Evolutionary conservation across 2,797 vertebrate species (phyloP).

Genomic region (Lycodopsis pacificus): DNA sequence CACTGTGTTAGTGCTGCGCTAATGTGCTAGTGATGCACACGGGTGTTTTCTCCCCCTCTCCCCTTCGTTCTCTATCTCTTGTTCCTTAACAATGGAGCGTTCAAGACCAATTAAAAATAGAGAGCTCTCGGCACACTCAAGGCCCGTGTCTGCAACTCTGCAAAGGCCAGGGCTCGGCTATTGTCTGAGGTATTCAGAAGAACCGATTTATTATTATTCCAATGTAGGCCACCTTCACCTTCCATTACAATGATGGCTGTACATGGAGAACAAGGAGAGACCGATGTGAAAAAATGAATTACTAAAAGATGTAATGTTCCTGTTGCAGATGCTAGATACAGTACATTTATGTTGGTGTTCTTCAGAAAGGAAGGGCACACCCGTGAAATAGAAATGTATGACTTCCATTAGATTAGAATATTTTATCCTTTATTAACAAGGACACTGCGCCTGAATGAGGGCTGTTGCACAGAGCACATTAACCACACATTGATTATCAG

Average conservation of each 20-base stretch:
- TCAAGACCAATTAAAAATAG: slow-evolving; percentile 84
- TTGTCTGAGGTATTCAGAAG: slow-evolving; percentile 76
- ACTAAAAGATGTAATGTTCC: slow-evolving; percentile 56
- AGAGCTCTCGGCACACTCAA: slow-evolving; percentile 71
- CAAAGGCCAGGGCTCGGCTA: slow-evolving; percentile 77
- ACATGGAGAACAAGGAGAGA: slow-evolving; percentile 60
- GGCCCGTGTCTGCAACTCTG: slow-evolving; percentile 69
- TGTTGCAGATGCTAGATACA: slow-evolving; percentile 39
- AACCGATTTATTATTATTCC: slow-evolving; percentile 84
- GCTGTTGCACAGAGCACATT: background rate
- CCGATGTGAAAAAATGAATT: slow-evolving; percentile 75
- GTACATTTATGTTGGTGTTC: slow-evolving; percentile 41
- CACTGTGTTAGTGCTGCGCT: slow-evolving; percentile 74
- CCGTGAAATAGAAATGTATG: slow-evolving; percentile 19
- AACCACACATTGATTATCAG: background rate
- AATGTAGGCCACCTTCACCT: slow-evolving; percentile 83
- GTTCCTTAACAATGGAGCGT: slow-evolving; percentile 72
- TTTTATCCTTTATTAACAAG: slow-evolving; percentile 36
- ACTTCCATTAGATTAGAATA: slow-evolving; percentile 37
- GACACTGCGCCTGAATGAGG: slow-evolving; percentile 3
- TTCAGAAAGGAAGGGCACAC: slow-evolving; percentile 37
- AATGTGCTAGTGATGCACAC: slow-evolving; percentile 73
- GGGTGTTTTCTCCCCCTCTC: slow-evolving; percentile 57
- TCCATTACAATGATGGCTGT: slow-evolving; percentile 78
- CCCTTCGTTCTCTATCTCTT: slow-evolving; percentile 48